phyloP scores from a whole-genome alignment of 2,797 vertebrate genomes.

The Luscinia megarhynchos region DNA sequence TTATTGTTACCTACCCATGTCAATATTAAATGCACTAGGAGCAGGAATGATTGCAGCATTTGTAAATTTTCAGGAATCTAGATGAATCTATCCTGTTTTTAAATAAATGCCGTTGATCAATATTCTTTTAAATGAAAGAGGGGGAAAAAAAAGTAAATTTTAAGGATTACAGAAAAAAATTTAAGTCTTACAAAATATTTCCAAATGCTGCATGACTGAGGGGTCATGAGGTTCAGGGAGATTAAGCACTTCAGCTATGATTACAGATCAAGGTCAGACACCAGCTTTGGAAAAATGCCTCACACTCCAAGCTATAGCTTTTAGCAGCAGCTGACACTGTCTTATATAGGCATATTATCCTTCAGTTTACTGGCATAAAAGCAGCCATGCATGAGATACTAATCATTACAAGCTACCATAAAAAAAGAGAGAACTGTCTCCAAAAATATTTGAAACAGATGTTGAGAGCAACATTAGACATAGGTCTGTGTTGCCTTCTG shows the following conservation, averaged over 20 bases:
- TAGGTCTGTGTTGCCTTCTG: background rate
- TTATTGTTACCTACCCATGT: background rate
- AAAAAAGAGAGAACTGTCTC: background rate
- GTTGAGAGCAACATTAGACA: background rate
- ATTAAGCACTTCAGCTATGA: background rate
- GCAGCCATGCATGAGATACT: background rate
- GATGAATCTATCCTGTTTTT: background rate
- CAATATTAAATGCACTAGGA: background rate
- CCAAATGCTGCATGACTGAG: background rate
- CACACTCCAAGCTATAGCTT: background rate
- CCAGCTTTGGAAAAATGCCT: background rate
- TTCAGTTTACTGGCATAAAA: background rate
- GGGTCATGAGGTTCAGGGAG: background rate
- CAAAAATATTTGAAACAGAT: constrained; percentile 1
- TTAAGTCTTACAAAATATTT: background rate
- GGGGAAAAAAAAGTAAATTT: background rate
- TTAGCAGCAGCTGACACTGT: background rate
- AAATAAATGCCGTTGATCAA: background rate
- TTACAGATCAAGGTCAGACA: background rate
- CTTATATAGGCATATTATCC: background rate
- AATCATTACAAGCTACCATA: background rate
- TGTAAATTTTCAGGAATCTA: background rate
- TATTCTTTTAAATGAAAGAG: background rate
- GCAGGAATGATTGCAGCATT: background rate
- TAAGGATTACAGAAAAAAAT: background rate